Conservation (phyloP, 2,113 vertebrate species). For the Chaetops frenatus region DNA sequence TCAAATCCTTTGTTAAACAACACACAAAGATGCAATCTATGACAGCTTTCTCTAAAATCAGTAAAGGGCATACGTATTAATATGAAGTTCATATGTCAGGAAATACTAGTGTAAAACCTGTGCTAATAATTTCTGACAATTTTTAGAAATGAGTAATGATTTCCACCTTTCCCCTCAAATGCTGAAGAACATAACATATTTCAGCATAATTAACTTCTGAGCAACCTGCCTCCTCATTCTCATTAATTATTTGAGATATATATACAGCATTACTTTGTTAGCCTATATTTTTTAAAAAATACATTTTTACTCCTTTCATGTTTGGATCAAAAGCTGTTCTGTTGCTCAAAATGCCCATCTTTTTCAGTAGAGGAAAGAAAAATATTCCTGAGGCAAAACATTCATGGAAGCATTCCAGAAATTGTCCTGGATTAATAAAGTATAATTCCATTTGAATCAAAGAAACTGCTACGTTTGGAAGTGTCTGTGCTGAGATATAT, state of each 20-base stretch:
- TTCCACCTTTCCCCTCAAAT: fast-evolving
- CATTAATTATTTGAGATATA: neutral
- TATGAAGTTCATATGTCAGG: neutral
- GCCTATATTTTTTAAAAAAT: neutral
- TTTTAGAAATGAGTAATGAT: neutral
- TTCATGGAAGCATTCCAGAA: neutral
- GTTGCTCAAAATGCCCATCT: neutral
- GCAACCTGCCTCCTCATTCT: neutral
- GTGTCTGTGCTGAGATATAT: neutral
- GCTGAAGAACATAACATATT: neutral
- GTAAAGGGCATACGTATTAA: neutral
- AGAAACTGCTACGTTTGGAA: neutral
- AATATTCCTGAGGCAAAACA: neutral
- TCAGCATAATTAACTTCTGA: neutral
- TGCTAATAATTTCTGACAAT: neutral
- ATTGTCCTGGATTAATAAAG: neutral
- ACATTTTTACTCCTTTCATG: neutral
- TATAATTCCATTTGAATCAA: neutral
- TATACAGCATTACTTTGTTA: neutral
- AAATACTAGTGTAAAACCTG: neutral
- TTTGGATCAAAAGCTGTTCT: neutral
- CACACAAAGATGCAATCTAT: neutral
- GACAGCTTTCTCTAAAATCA: neutral
- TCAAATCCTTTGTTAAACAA: neutral
- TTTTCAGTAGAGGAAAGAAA: neutral